Percentiles rank a stretch among this genome's conserved stretches.
Conservation (phyloP, 2,888 invertebrate genomes). For the Nomada fucata region DNA sequence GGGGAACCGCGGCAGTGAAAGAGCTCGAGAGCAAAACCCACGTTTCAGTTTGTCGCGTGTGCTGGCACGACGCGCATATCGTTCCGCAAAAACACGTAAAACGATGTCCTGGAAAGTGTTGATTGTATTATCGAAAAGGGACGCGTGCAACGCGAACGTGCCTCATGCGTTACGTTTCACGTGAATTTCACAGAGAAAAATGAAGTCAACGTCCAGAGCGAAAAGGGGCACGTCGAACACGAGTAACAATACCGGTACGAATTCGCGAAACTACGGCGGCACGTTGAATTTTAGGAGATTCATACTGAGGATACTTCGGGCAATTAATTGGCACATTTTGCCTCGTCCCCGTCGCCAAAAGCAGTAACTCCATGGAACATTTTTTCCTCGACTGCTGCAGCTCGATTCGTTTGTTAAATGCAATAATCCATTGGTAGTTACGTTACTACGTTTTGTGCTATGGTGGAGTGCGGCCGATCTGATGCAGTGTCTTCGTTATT, state of each 20-base stretch:
- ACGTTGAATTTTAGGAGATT: conserved; percentile 20
- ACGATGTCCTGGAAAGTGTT: conserved; percentile 26
- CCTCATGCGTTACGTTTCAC: conserved; percentile 9
- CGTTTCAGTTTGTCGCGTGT: conserved; percentile 78
- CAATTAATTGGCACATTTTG: conserved; percentile 23
- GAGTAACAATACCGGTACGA: background rate
- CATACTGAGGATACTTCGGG: conserved; percentile 27
- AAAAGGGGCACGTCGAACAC: conserved; percentile 4
- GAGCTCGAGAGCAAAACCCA: conserved; percentile 69
- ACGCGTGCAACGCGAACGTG: background rate
- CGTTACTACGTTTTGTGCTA: background rate
- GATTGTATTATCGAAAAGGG: background rate
- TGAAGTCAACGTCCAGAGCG: background rate
- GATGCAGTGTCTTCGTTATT: conserved; percentile 7
- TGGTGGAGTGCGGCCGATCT: conserved; percentile 3
- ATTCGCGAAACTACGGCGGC: conserved; percentile 8
- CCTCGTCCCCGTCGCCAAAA: conserved; percentile 6
- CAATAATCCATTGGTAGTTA: background rate
- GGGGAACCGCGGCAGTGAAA: conserved; percentile 66
- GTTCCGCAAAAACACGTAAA: background rate
- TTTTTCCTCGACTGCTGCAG: background rate
- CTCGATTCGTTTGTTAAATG: background rate
- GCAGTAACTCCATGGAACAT: background rate
- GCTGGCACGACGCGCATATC: conserved; percentile 68
- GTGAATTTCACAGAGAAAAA: conserved; percentile 1